Evolutionary conservation across 2,888 invertebrate species (phyloP).

Genomic region (Melinaea menophilus): DNA sequence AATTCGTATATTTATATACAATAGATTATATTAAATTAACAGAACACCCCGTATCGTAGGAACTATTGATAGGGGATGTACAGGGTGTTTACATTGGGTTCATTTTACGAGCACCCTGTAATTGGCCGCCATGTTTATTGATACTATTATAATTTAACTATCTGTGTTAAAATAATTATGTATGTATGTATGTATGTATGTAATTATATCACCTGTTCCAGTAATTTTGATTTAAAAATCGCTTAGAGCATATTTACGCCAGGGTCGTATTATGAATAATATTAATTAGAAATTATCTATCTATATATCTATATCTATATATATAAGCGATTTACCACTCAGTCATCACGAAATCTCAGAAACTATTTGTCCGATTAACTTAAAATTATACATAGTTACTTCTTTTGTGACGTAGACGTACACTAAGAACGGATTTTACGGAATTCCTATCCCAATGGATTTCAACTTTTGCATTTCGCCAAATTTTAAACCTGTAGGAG

Average conservation of each 20-base stretch:
- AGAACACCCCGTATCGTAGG: conserved; percentile 32
- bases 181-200: not conserved
- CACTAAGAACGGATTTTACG: no score
- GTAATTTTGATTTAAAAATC: conserved; percentile 36
- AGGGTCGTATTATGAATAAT: conserved; percentile 24
- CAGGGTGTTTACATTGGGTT: conserved; percentile 52
- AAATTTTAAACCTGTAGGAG: no score
- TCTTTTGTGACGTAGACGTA: no score
- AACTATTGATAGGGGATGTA: conserved; percentile 37
- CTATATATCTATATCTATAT: no score
- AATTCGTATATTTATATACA: no score
- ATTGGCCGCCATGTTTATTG: conserved; percentile 47
- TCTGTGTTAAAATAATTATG: not conserved
- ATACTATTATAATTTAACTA: conserved; percentile 20
- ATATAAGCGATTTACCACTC: no score
- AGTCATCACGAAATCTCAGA: no score
- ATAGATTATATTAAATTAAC: not conserved
- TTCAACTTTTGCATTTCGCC: no score
- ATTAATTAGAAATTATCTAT: not conserved
- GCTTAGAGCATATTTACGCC: conserved; percentile 22
- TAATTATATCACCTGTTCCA: conserved; percentile 29
- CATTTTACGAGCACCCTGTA: conserved; percentile 55
- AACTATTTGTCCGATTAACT: no score
- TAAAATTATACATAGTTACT: no score
- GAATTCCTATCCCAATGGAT: no score